Conservation (phyloP, 1,140 invertebrate species). For the Thaumetopoea pityocampa region DNA sequence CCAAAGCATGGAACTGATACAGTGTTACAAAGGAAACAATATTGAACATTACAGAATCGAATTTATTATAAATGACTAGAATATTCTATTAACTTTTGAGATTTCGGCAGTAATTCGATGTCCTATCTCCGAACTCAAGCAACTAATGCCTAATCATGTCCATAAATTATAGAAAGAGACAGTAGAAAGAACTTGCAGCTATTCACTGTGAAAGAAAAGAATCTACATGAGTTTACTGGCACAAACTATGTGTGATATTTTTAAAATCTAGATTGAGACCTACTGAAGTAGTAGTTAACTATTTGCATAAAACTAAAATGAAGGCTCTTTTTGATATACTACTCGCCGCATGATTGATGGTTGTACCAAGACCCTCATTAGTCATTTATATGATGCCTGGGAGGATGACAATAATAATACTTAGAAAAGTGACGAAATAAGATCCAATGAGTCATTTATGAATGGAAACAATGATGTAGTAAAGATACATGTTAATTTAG, state of each 20-base stretch:
- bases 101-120: too few relatives aligned
- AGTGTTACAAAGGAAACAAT: conserved; percentile 4
- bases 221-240: background rate
- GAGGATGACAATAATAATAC: conserved; percentile 44
- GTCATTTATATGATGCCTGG: conserved; percentile 37
- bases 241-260: too few relatives aligned
- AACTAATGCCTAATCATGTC: conserved; percentile 27
- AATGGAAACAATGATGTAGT: conserved; percentile 28
- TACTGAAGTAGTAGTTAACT: too few relatives aligned
- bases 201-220: background rate
- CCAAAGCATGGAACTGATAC: background rate
- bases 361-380: conserved; percentile 27
- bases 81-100: too few relatives aligned
- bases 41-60: too few relatives aligned
- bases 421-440: conserved; percentile 49
- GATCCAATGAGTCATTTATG: conserved; percentile 45
- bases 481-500: conserved; percentile 12
- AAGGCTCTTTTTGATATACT: conserved; percentile 1
- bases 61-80: too few relatives aligned
- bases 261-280: too few relatives aligned
- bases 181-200: conserved; percentile 11
- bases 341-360: conserved; percentile 14
- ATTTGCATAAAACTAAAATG: too few relatives aligned
- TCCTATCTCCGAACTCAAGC: conserved; percentile 47
- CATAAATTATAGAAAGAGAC: conserved; percentile 38